phyloP scores from a whole-genome alignment of 2,113 vertebrate species.

The Cettia cetti region DNA sequence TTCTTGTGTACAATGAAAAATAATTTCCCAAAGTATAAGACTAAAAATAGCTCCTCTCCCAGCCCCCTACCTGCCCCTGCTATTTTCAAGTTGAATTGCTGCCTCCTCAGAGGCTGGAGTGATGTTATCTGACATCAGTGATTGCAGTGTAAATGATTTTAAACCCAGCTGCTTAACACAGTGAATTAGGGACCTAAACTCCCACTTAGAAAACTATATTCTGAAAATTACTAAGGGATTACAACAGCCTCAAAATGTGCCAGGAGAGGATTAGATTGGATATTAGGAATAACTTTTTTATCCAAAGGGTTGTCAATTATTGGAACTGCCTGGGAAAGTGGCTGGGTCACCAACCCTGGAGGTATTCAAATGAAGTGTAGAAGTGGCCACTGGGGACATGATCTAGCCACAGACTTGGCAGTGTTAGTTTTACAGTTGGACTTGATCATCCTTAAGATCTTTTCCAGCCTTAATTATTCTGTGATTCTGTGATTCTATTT shows the following conservation, averaged over 20 bases:
- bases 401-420: neutral
- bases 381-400: neutral
- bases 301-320: neutral
- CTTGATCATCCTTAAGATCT: neutral
- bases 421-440: neutral
- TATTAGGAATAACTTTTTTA: neutral
- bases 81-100: neutral
- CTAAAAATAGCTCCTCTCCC: neutral
- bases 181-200: neutral
- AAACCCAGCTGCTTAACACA: neutral
- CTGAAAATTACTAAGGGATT: neutral
- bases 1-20: neutral
- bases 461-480: neutral
- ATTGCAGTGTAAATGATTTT: neutral
- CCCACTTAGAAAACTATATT: neutral
- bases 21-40: neutral
- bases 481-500: neutral
- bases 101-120: neutral
- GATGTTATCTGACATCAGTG: neutral
- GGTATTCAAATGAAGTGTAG: neutral
- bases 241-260: fast-evolving
- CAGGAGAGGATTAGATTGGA: neutral
- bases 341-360: neutral
- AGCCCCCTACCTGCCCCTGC: neutral
- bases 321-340: neutral